Evolutionary conservation across 2,888 invertebrate genomes (phyloP).

Genomic region (Caenorhabditis sp.): DNA sequence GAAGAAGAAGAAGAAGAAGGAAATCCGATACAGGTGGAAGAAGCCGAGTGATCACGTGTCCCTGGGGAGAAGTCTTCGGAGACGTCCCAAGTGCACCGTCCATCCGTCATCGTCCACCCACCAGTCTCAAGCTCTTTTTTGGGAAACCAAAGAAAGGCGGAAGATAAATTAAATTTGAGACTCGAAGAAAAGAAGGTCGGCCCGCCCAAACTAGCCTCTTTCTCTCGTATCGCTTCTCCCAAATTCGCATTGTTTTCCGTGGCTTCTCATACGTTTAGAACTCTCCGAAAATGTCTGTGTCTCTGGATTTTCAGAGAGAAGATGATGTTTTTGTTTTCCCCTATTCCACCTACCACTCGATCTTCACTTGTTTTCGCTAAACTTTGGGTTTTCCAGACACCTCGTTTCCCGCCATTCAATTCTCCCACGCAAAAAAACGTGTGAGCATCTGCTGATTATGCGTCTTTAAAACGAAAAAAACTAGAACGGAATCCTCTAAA

Average conservation of each 20-base stretch:
- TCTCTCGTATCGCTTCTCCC: neutral
- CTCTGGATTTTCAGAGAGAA: no score
- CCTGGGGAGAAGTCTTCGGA: slow-evolving; percentile 8
- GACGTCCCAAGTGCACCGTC: no score
- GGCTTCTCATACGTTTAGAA: neutral
- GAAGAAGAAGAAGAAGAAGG: neutral
- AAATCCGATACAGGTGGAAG: slow-evolving; percentile 10
- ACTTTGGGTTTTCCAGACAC: no score
- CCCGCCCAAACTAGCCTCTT: neutral
- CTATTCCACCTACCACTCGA: no score
- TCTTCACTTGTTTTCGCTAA: no score
- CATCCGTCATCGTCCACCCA: slow-evolving; percentile 1
- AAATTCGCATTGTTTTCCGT: slow-evolving; percentile 3
- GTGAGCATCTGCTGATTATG: no score
- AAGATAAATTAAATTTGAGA: slow-evolving; percentile 9
- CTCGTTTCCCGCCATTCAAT: no score
- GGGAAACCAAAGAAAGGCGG: neutral
- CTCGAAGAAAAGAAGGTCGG: slow-evolving; percentile 11
- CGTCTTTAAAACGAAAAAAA: no score
- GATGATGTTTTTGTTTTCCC: no score
- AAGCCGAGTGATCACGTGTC: neutral
- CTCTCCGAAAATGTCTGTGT: no score
- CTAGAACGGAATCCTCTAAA: no score
- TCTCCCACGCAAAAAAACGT: no score
- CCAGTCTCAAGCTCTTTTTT: neutral